These are phyloP conservation scores for Anguilla obscura DNA, from an alignment of 2,797 vertebrate species.

Conservation along the genomic window DNA sequence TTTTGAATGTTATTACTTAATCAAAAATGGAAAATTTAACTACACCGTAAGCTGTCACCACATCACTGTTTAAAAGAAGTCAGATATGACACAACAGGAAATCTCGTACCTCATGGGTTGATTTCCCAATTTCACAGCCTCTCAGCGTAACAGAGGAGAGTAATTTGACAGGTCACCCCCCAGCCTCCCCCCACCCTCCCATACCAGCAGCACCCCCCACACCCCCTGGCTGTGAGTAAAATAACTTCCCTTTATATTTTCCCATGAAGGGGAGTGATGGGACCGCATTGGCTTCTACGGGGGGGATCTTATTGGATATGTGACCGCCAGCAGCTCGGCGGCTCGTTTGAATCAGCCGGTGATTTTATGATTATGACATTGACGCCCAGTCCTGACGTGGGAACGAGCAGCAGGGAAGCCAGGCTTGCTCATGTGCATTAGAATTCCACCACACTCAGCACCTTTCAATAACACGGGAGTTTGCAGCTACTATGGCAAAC, in stretches of 20 bases:
- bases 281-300: neutral
- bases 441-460: neutral
- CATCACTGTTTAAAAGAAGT: neutral
- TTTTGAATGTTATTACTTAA: neutral
- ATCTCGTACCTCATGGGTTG: neutral
- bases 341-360: neutral
- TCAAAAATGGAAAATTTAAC: neutral
- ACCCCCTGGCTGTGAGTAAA: neutral
- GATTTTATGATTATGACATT: slow-evolving; percentile 8
- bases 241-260: neutral
- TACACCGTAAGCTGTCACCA: neutral
- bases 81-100: neutral
- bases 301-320: neutral
- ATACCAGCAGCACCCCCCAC: neutral
- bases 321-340: neutral
- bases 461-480: neutral
- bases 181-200: neutral
- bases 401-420: neutral
- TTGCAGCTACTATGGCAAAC: neutral
- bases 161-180: neutral
- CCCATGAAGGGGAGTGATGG: neutral
- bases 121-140: slow-evolving; percentile 19
- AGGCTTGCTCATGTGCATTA: neutral
- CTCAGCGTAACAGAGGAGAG: neutral
- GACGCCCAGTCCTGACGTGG: neutral